A percentile compares a stretch with the other conserved stretches of the same genome.
Conservation (phyloP, 2,113 vertebrate genomes). For the Corythoichthys haematopterus region DNA sequence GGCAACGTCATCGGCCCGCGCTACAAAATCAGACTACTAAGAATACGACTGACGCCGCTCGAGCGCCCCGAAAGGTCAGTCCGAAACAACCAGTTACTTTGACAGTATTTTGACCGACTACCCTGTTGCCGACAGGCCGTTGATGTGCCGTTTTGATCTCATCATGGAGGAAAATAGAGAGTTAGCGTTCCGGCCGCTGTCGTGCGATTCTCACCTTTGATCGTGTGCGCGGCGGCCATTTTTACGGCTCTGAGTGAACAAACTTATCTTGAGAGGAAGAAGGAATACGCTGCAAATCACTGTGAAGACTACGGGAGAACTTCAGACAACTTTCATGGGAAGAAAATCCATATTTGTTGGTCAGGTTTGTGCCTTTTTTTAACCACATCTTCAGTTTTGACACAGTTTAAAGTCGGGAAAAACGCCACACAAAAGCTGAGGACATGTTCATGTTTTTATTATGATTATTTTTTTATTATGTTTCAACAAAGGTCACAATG, state of each 20-base stretch:
- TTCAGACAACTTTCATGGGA: not conserved
- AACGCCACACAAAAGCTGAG: conserved; percentile 1
- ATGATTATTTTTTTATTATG: not conserved
- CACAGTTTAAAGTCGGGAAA: not conserved
- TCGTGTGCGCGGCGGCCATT: not conserved
- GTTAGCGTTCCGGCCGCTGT: conserved; percentile 75
- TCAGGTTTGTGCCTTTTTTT: not conserved
- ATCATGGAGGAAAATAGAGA: conserved; percentile 79
- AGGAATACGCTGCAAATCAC: not conserved
- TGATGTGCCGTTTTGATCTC: conserved; percentile 84
- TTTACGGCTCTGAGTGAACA: no score
- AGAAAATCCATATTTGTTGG: no score
- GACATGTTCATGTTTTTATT: no score
- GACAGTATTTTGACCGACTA: no score
- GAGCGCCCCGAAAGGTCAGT: conserved; percentile 77
- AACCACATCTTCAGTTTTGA: not conserved
- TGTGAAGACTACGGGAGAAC: not conserved
- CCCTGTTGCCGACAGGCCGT: conserved; percentile 59
- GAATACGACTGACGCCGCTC: conserved; percentile 77
- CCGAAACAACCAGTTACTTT: no score
- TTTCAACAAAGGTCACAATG: not conserved
- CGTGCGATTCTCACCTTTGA: conserved; percentile 60
- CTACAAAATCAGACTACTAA: conserved; percentile 84
- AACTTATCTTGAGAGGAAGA: no score
- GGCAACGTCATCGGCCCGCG: conserved; percentile 80